These are phyloP conservation scores for Myotis davidii DNA, from an alignment of 2,113 vertebrate genomes.

Conservation along the genomic window DNA sequence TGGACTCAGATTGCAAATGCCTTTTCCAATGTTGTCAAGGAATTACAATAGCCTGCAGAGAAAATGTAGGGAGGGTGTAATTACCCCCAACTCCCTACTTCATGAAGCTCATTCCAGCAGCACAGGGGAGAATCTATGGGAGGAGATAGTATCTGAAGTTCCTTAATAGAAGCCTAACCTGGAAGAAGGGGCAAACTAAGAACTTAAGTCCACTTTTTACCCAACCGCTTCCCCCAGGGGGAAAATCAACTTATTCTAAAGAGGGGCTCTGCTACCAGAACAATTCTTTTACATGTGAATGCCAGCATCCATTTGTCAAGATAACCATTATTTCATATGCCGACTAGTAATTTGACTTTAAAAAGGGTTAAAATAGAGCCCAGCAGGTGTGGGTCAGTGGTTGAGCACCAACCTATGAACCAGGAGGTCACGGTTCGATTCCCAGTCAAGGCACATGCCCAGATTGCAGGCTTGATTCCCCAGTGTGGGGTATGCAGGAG, in stretches of 20 bases:
- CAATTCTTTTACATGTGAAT: constrained; percentile 73
- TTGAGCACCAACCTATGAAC: not conserved
- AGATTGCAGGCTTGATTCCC: not conserved
- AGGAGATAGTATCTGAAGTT: not conserved
- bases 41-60: not conserved
- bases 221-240: not conserved
- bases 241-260: constrained; percentile 64
- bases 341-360: constrained; percentile 77
- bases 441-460: not conserved
- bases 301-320: constrained; percentile 73
- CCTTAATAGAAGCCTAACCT: constrained; percentile 38
- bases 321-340: constrained; percentile 79
- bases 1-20: not conserved
- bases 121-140: not conserved
- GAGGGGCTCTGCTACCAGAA: constrained; percentile 53
- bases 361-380: constrained; percentile 61
- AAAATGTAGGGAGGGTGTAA: not conserved
- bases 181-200: constrained; percentile 29
- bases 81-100: not conserved
- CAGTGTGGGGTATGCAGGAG: not conserved
- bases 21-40: not conserved
- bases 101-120: not conserved
- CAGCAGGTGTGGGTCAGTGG: not conserved
- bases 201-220: not conserved
- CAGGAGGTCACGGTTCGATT: not conserved